These are phyloP conservation scores for Zelostemma sp. DNA, from an alignment of 1,140 invertebrate species.

Conservation along the genomic window DNA sequence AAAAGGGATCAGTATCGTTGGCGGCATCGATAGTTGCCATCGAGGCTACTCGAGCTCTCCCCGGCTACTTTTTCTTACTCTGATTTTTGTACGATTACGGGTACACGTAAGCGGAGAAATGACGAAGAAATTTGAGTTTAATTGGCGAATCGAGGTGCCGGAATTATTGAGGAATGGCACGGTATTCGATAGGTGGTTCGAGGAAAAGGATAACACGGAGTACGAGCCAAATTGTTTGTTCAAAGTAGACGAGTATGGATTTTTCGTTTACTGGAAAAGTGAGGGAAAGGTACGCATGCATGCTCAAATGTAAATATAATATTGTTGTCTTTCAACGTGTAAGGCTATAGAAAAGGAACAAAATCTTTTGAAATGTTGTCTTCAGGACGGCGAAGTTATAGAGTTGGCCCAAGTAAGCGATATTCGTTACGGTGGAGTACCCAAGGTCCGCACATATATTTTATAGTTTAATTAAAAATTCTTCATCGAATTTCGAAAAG, in stretches of 20 bases:
- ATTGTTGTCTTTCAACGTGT: no score
- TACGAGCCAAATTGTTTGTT: slow-evolving; percentile 90
- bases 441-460: slow-evolving; percentile 80
- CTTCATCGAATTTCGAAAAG: no score
- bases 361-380: slow-evolving; percentile 6
- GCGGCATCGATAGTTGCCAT: neutral
- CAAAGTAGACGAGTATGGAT: slow-evolving; percentile 98
- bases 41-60: no score
- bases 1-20: slow-evolving; percentile 18
- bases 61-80: no score
- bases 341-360: no score
- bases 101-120: slow-evolving; percentile 68
- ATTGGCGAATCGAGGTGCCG: slow-evolving; percentile 95
- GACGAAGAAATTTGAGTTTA: slow-evolving; percentile 99
- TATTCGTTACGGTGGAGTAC: slow-evolving; percentile 88
- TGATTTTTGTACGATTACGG: no score
- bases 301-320: no score
- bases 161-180: slow-evolving; percentile 85
- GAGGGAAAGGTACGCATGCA: slow-evolving; percentile 94
- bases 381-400: slow-evolving; percentile 94
- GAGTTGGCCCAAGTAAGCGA: slow-evolving; percentile 98
- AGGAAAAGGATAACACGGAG: slow-evolving; percentile 92
- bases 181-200: slow-evolving; percentile 95
- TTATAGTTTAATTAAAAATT: no score
- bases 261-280: slow-evolving; percentile 99